Percentiles rank a stretch among this genome's conserved stretches.
Conservation (phyloP, 2,888 invertebrate species). For the Amphipoea oculea region DNA sequence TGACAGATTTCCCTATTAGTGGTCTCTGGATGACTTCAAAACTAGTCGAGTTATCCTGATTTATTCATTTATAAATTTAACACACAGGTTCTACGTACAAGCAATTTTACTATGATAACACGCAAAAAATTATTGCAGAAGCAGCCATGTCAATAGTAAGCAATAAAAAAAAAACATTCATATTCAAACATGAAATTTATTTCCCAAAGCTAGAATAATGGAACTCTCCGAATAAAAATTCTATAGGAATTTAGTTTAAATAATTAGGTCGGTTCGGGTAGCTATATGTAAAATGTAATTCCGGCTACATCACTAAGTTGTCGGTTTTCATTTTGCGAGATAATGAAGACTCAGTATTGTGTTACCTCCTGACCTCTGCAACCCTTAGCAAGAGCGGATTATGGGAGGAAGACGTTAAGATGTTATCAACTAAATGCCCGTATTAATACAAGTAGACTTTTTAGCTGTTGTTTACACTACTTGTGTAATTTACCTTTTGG, state of each 20-base stretch:
- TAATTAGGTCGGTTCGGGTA: slow-evolving; percentile 6
- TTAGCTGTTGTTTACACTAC: slow-evolving; percentile 6
- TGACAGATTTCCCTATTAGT: neutral
- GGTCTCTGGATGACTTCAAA: neutral
- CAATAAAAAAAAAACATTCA: too few relatives aligned
- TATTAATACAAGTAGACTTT: slow-evolving; percentile 29
- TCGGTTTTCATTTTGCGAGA: slow-evolving; percentile 44
- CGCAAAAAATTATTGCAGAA: neutral
- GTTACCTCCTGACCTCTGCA: slow-evolving; percentile 45
- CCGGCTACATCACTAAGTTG: slow-evolving; percentile 24
- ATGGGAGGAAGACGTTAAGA: slow-evolving; percentile 32
- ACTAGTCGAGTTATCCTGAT: neutral
- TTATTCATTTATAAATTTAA: neutral
- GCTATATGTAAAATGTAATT: slow-evolving; percentile 30
- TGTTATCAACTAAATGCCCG: slow-evolving; percentile 37
- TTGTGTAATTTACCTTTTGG: neutral
- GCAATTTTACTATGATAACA: neutral
- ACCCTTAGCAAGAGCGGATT: slow-evolving; percentile 28
- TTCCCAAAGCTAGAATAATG: neutral
- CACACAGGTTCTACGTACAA: neutral
- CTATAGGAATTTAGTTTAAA: slow-evolving; percentile 1
- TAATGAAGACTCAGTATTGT: slow-evolving; percentile 55
- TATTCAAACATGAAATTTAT: neutral
- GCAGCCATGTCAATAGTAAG: neutral
- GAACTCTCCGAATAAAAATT: neutral